These are phyloP conservation scores for Podiceps cristatus DNA, from an alignment of 2,113 vertebrate species.

Conservation along the genomic window DNA sequence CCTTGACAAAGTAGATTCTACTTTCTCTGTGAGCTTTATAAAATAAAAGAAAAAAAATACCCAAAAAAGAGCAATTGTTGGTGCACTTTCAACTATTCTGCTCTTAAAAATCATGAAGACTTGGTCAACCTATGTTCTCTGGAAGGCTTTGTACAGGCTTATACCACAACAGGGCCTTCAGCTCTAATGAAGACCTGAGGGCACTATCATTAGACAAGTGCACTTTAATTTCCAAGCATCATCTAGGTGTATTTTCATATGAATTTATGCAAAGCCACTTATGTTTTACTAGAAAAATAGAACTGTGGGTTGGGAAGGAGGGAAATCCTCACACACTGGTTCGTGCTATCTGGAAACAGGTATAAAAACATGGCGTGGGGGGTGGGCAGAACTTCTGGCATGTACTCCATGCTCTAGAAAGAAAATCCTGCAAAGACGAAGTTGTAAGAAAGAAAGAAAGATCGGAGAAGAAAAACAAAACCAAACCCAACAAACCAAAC, in stretches of 20 bases:
- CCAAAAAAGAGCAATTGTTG: background rate
- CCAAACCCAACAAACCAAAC: too few relatives aligned
- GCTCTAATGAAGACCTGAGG: background rate
- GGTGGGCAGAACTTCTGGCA: background rate
- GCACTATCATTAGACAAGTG: background rate
- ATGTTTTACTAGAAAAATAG: background rate
- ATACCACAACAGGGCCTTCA: background rate
- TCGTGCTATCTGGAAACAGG: background rate
- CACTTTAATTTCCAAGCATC: conserved; percentile 20
- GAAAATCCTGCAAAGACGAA: background rate
- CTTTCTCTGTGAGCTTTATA: background rate
- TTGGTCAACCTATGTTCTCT: background rate
- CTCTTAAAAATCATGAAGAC: background rate
- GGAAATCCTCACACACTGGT: background rate
- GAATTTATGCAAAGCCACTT: background rate
- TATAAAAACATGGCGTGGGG: background rate
- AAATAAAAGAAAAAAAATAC: background rate
- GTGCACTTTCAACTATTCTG: background rate
- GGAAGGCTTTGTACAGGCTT: background rate
- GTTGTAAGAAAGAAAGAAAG: background rate
- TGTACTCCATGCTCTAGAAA: background rate
- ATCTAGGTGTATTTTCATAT: background rate
- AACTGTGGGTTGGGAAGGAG: background rate
- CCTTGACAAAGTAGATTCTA: background rate
- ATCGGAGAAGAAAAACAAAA: background rate